Conservation (phyloP, 2,797 vertebrate species). For the Xerus rutilus region DNA sequence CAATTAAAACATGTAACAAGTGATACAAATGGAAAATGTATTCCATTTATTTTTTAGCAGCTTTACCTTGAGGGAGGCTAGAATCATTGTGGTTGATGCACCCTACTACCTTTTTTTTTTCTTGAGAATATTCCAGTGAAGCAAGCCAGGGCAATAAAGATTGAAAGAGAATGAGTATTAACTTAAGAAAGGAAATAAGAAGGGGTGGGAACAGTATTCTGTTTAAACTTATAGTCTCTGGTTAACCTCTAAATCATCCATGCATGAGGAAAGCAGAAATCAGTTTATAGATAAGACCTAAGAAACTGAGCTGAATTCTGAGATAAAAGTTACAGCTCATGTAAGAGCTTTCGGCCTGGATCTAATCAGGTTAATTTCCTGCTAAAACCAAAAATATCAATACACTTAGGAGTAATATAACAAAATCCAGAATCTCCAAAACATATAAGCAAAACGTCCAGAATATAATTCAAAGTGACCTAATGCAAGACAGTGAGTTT, state of each 20-base stretch:
- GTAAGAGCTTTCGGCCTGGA: not conserved
- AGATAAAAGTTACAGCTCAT: not conserved
- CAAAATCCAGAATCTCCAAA: not conserved
- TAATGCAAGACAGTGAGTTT: too few relatives aligned
- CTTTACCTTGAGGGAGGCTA: not conserved
- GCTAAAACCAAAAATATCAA: not conserved
- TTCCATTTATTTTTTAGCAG: not conserved
- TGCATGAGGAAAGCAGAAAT: not conserved
- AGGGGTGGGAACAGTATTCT: not conserved
- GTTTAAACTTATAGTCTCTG: not conserved
- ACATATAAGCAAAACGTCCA: not conserved
- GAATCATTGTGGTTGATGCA: not conserved
- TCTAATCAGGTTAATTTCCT: not conserved
- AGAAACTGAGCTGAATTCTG: not conserved
- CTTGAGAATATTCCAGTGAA: not conserved
- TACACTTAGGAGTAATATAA: not conserved
- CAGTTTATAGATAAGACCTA: not conserved
- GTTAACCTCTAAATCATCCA: not conserved
- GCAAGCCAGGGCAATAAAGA: not conserved
- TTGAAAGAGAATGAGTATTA: not conserved
- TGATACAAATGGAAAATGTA: not conserved
- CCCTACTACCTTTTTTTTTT: too few relatives aligned
- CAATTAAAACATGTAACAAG: not conserved
- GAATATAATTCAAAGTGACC: not conserved
- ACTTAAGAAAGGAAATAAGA: not conserved